A percentile compares a stretch with the other conserved stretches of the same genome.
Conservation (phyloP, 1,140 invertebrate genomes). For the Ditylenchus dipsaci region DNA sequence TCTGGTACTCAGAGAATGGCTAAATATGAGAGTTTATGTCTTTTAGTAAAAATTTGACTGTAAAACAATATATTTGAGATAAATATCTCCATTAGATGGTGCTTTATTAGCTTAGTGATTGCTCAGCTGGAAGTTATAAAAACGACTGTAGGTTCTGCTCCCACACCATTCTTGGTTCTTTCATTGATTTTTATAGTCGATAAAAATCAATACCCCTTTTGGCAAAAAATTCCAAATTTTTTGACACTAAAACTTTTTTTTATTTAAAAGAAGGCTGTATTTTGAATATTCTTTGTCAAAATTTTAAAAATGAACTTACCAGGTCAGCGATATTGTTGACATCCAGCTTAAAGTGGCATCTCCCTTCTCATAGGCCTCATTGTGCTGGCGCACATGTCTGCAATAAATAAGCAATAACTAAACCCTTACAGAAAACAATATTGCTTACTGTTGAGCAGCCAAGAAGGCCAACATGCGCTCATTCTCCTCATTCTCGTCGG, state of each 20-base stretch:
- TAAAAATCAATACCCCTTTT: no score
- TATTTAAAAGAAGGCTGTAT: slow-evolving; percentile 5
- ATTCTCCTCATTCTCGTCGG: slow-evolving; percentile 45
- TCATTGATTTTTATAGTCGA: no score
- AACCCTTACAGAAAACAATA: no score
- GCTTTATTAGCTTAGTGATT: no score
- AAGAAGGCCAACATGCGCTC: slow-evolving; percentile 55
- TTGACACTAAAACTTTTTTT: no score
- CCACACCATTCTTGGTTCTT: no score
- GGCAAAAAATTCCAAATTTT: no score
- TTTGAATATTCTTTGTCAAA: background rate
- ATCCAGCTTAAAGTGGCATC: slow-evolving; percentile 45
- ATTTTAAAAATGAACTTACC: slow-evolving; percentile 27
- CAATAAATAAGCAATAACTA: no score
- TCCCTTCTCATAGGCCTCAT: slow-evolving; percentile 43
- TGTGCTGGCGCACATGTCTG: slow-evolving; percentile 44
- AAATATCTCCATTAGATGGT: no score
- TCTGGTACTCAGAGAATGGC: slow-evolving; percentile 50
- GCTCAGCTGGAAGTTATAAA: no score
- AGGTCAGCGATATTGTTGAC: slow-evolving; percentile 54
- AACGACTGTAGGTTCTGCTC: no score
- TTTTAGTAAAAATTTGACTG: background rate
- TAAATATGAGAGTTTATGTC: no score
- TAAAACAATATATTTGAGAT: slow-evolving; percentile 11
- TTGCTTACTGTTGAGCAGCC: slow-evolving; percentile 35